phyloP scores from a whole-genome alignment of 2,113 vertebrate genomes.

The Phaetusa simplex region DNA sequence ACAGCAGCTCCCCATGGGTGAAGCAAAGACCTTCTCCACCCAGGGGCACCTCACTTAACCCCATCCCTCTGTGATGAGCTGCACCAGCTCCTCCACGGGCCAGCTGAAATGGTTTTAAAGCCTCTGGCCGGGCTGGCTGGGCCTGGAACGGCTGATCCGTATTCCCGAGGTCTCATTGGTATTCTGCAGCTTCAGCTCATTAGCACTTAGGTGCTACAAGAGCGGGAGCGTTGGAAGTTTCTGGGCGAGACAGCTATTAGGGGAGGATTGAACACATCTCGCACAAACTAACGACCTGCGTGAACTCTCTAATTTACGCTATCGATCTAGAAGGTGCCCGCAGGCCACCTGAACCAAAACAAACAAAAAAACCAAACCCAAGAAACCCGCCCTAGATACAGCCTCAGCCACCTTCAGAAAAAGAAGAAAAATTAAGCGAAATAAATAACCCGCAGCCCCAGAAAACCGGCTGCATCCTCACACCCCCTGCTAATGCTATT shows the following conservation, averaged over 20 bases:
- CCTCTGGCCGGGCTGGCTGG: neutral
- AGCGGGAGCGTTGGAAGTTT: neutral
- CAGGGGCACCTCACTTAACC: neutral
- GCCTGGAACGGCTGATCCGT: neutral
- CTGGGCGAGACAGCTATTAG: conserved; percentile 16
- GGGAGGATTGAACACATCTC: neutral
- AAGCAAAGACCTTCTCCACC: neutral
- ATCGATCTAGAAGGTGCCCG: neutral
- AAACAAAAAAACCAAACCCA: neutral
- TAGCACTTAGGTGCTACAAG: conserved; percentile 25
- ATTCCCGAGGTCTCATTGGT: conserved; percentile 1
- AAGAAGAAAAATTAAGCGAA: neutral
- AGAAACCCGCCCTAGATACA: neutral
- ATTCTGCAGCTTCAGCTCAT: conserved; percentile 51
- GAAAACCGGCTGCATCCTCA: conserved; percentile 29
- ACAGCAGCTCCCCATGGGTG: neutral
- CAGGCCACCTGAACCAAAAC: neutral
- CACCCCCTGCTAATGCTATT: conserved; percentile 5
- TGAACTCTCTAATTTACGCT: neutral
- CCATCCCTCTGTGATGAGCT: neutral
- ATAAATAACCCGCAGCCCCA: conserved; percentile 34
- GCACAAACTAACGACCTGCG: neutral
- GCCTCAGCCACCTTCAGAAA: neutral
- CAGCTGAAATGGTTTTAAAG: neutral
- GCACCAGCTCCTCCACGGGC: neutral